Conservation (phyloP, 2,888 invertebrate genomes). For the Coenonympha glycerion region DNA sequence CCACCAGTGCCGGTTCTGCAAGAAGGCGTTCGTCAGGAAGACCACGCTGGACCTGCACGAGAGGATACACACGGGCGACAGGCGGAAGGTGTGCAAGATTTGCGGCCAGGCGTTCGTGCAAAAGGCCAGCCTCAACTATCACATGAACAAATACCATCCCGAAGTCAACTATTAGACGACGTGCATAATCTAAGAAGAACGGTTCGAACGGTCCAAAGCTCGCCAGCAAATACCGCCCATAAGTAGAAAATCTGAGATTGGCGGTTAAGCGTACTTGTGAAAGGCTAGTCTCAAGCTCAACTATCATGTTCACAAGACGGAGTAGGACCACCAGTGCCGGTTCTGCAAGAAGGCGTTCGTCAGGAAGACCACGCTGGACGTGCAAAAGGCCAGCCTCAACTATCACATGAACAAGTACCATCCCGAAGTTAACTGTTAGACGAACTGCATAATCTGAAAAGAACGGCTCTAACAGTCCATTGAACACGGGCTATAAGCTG, state of each 20-base stretch:
- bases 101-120: conserved; percentile 66
- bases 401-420: conserved; percentile 67
- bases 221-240: conserved; percentile 62
- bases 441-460: too few relatives aligned
- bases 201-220: too few relatives aligned
- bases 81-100: conserved; percentile 50
- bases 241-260: conserved; percentile 47
- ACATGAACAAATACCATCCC: conserved; percentile 64
- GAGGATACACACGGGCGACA: conserved; percentile 59
- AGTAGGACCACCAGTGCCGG: conserved; percentile 58
- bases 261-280: conserved; percentile 64
- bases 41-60: conserved; percentile 51
- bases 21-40: conserved; percentile 59
- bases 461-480: too few relatives aligned
- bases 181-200: too few relatives aligned
- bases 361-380: conserved; percentile 49
- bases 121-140: conserved; percentile 64
- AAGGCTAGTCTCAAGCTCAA: conserved; percentile 58
- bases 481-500: conserved; percentile 58
- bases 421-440: conserved; percentile 35
- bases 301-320: conserved; percentile 59
- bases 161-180: conserved; percentile 23
- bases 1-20: conserved; percentile 59
- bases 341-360: conserved; percentile 64
- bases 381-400: conserved; percentile 64